phyloP scores from a whole-genome alignment of 2,888 invertebrate species.

The Drosophila anceps region DNA sequence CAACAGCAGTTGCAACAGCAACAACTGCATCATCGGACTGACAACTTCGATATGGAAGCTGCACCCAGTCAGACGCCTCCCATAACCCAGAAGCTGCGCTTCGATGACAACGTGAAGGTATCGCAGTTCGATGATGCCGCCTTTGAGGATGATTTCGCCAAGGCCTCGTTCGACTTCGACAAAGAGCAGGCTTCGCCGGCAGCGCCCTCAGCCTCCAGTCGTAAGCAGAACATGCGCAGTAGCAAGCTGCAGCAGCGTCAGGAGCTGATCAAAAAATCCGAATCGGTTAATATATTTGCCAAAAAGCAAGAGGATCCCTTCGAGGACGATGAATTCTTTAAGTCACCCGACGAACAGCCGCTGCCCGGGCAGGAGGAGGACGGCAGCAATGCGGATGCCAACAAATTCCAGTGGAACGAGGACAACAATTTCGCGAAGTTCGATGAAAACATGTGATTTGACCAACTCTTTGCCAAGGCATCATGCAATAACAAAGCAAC shows the following conservation, averaged over 20 bases:
- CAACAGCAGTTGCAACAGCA: slow-evolving; percentile 53
- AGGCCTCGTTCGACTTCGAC: slow-evolving; percentile 85
- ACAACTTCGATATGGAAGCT: slow-evolving; percentile 65
- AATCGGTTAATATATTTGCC: slow-evolving; percentile 95
- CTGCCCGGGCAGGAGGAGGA: slow-evolving; percentile 35
- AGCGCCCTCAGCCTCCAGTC: slow-evolving; percentile 48
- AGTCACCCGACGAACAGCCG: slow-evolving; percentile 77
- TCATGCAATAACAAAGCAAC: slow-evolving; percentile 17
- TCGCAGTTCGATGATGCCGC: slow-evolving; percentile 85
- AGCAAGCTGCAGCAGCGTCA: slow-evolving; percentile 86
- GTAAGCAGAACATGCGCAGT: slow-evolving; percentile 84
- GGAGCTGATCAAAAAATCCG: slow-evolving; percentile 92
- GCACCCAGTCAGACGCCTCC: slow-evolving; percentile 71
- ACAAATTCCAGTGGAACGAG: slow-evolving; percentile 84
- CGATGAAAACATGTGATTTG: slow-evolving; percentile 86
- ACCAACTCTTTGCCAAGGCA: slow-evolving; percentile 80
- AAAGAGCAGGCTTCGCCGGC: slow-evolving; percentile 79
- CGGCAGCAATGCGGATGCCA: slow-evolving; percentile 31
- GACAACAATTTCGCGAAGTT: slow-evolving; percentile 85
- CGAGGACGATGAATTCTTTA: slow-evolving; percentile 95
- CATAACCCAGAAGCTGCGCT: slow-evolving; percentile 86
- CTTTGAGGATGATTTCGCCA: slow-evolving; percentile 87
- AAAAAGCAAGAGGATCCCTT: slow-evolving; percentile 95
- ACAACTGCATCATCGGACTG: slow-evolving; percentile 55
- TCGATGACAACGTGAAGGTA: slow-evolving; percentile 90